These are phyloP conservation scores for Cochlearius cochlearius DNA, from an alignment of 2,113 vertebrate genomes.

Conservation along the genomic window DNA sequence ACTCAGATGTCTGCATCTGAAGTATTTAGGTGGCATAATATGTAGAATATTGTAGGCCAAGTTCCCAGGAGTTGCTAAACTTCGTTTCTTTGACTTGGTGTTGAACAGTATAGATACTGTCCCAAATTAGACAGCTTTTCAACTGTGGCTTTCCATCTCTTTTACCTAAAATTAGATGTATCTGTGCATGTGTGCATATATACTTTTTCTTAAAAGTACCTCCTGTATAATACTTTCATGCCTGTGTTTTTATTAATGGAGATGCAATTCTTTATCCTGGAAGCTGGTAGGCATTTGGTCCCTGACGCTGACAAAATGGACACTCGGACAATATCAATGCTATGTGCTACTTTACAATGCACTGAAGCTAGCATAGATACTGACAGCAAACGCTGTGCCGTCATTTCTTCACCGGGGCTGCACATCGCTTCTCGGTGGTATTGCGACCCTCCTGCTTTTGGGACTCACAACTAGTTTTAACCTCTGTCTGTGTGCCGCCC, in stretches of 20 bases:
- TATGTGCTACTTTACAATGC: neutral
- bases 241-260: neutral
- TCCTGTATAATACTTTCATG: neutral
- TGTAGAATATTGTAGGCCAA: neutral
- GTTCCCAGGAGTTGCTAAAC: neutral
- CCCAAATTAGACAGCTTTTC: neutral
- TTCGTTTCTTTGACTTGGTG: neutral
- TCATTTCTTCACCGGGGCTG: neutral
- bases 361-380: neutral
- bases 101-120: neutral
- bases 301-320: neutral
- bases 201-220: neutral
- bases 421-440: neutral
- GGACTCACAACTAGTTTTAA: neutral
- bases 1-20: neutral
- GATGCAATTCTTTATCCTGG: neutral
- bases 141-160: neutral
- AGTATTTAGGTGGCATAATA: neutral
- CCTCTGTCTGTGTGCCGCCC: neutral
- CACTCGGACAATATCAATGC: neutral
- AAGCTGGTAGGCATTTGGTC: neutral
- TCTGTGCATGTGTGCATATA: neutral
- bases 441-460: neutral
- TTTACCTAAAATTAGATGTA: neutral
- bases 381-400: neutral